Percentiles rank a stretch among this genome's conserved stretches.
Evolutionary conservation across 2,888 invertebrate species (phyloP).

Genomic region (Conus canariensis): DNA sequence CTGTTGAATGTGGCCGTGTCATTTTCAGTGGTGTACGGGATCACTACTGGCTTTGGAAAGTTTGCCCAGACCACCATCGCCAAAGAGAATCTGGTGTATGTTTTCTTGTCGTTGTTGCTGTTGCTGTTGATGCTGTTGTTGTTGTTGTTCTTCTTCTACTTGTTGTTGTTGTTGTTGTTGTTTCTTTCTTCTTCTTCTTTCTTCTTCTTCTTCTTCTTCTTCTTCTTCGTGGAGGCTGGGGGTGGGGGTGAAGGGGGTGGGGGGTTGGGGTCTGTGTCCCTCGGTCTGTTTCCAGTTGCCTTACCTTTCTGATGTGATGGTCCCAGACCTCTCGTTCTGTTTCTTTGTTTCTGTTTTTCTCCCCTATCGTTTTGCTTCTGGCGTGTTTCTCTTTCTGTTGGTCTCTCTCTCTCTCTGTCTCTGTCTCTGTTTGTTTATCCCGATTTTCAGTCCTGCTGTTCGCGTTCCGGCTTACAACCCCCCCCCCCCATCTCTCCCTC

Average conservation of each 20-base stretch:
- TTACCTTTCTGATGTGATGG: background rate
- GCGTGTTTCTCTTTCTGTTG: background rate
- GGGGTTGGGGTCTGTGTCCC: background rate
- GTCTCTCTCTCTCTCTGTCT: conserved; percentile 1
- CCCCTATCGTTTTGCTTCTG: background rate
- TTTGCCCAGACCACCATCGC: conserved; percentile 83
- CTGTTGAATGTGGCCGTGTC: too few relatives aligned
- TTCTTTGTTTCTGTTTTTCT: background rate
- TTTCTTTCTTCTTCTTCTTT: background rate
- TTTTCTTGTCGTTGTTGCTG: background rate
- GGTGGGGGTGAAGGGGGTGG: background rate
- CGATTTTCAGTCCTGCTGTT: background rate
- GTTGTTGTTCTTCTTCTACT: background rate
- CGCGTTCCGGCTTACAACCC: too few relatives aligned
- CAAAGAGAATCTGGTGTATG: conserved; percentile 82
- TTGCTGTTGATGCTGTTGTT: background rate
- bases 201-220: background rate
- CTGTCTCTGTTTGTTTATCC: background rate
- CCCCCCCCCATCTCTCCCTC: background rate
- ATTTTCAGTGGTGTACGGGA: conserved; percentile 82
- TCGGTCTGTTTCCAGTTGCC: background rate
- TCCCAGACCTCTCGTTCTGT: background rate
- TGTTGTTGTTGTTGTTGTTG: background rate
- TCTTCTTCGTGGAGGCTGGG: background rate
- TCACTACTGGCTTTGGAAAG: conserved; percentile 86